Base-by-base conservation (phyloP, 2,113 vertebrate genomes). In the Rhea americana region DNA sequence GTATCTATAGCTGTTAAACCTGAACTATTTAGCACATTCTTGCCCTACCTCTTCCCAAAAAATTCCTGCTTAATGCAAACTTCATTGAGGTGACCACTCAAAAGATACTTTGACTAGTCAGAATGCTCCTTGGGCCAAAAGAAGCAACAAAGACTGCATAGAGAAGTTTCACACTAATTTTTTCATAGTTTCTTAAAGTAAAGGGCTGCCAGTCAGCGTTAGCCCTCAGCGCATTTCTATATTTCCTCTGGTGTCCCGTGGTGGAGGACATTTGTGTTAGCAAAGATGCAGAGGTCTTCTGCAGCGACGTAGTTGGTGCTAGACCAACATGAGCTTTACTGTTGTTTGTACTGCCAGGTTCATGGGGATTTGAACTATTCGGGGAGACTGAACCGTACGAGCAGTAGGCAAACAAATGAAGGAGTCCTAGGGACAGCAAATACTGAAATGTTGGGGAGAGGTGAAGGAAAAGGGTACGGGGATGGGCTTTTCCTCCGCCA, bases 391-490 rank as follows among this genome's bases (percentile, higher is more conserved):
- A 93, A 58, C 22, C 30, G 28, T 11, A 8, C 0, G 1, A 19
- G 21, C 13, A 86, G 55, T 74, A 55, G 9, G 28, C 63, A 82
- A 51, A 2, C 72, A 61, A 75, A 66, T 75, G 51, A 24, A 82
- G 75, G 22, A 55, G 35, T 53, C 12, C 11, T 18, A 14, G 41
- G 47, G 77, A 24, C 20, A 66, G 32, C 28, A 85, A 30, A 77
- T n/a, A 8, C 3, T 25, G 11, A 28, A 71, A 37, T 82, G 59
- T 55, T 55, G 26, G 26, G 26, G 26, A 55, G 53, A 55, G 14
- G 53, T 32, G 70, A 68, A 74, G 13, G 30, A 10, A 0, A 0
- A 56, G 26, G 4, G 4, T 5, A 50, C 14, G 5, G 9, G 17
- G 9, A 39, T 25, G 4, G 17, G 39, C 11, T 16, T 71, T 48